A percentile compares a stretch with the other conserved stretches of the same genome.
Conservation (phyloP, 37 sponge, comb jelly and placozoan species). For the Aphrocallistes beatrix region DNA sequence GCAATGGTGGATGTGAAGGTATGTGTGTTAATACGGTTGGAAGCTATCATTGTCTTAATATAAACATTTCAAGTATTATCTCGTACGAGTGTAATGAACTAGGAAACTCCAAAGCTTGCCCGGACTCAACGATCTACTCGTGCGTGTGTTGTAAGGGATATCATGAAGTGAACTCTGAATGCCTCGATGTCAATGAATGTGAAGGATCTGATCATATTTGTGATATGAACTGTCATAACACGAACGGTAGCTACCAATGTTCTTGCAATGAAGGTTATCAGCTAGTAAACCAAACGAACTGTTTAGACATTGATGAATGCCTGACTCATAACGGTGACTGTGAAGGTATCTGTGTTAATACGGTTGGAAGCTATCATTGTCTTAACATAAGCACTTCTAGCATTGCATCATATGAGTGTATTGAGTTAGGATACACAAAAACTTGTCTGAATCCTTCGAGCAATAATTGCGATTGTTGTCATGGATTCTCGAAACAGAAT, state of each 20-base stretch:
- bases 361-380: not conserved
- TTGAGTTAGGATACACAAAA: not conserved
- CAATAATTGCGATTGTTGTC: not conserved
- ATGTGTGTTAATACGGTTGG: not conserved
- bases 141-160: not conserved
- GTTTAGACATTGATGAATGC: not conserved
- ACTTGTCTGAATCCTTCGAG: not conserved
- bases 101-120: not conserved
- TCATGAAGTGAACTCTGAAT: not conserved
- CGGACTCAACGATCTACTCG: not conserved
- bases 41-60: not conserved
- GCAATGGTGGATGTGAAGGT: not conserved
- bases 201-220: not conserved
- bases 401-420: not conserved
- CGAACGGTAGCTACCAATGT: not conserved
- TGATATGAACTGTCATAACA: not conserved
- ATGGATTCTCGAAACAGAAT: not conserved
- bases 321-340: not conserved
- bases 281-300: not conserved
- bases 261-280: not conserved
- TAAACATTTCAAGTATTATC: not conserved
- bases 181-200: not conserved
- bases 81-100: not conserved
- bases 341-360: not conserved
- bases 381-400: not conserved